phyloP scores from a whole-genome alignment of 2,797 vertebrate genomes.

The Sebastes kiyomatsui region DNA sequence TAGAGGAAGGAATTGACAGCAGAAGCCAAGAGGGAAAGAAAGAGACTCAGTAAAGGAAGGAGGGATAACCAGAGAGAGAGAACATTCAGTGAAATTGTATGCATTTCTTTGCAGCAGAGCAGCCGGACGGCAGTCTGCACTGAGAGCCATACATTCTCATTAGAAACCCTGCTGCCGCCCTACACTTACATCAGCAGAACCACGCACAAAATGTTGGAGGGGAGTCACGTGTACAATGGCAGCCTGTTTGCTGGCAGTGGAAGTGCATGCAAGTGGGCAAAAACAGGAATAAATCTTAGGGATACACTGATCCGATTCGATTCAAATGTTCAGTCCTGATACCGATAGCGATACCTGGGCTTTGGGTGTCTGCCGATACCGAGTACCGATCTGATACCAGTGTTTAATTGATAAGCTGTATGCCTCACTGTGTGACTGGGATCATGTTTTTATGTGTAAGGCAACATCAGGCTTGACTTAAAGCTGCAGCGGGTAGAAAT shows the following conservation, averaged over 20 bases:
- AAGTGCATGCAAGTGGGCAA: constrained; percentile 4
- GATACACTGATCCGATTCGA: too few relatives aligned
- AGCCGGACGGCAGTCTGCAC: constrained; percentile 36
- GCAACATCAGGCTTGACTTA: too few relatives aligned
- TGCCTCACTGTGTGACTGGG: too few relatives aligned
- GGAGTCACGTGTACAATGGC: constrained; percentile 11
- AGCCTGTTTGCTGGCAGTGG: constrained; percentile 8
- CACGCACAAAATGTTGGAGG: constrained; percentile 14
- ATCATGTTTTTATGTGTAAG: too few relatives aligned
- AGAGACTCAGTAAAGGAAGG: not conserved
- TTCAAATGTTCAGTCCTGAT: too few relatives aligned
- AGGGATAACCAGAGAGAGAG: not conserved
- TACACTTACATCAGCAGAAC: constrained; percentile 43
- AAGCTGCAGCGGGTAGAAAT: too few relatives aligned
- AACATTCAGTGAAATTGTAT: constrained; percentile 20
- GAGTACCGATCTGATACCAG: too few relatives aligned
- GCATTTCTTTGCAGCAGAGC: constrained; percentile 30
- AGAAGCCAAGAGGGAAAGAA: not conserved
- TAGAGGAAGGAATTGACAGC: not conserved
- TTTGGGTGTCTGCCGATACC: too few relatives aligned
- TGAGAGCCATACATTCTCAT: constrained; percentile 65
- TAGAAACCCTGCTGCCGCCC: constrained; percentile 51
- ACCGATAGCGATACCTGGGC: too few relatives aligned
- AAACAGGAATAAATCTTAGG: constrained; percentile 1
- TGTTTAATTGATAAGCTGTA: too few relatives aligned